A percentile compares a stretch with the other conserved stretches of the same genome.
These are phyloP conservation scores for Prostheceraeus crozeri DNA, from an alignment of 2,888 invertebrate genomes.

Conservation along the genomic window DNA sequence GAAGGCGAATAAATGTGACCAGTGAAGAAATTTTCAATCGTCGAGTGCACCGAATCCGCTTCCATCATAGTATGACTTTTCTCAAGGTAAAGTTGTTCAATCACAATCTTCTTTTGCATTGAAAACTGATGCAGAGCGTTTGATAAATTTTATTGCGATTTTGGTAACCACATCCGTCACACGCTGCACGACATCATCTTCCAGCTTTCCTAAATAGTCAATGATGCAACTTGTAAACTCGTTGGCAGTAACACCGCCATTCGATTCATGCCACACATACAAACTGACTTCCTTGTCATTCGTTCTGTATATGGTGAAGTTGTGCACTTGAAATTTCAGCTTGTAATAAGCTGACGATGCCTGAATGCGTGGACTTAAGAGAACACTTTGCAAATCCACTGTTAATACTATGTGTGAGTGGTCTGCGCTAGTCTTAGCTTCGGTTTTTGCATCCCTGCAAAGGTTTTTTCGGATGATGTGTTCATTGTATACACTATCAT, in stretches of 20 bases:
- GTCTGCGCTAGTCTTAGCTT: too few relatives aligned
- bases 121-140: background rate
- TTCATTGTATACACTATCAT: too few relatives aligned
- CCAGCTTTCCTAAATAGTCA: too few relatives aligned
- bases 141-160: slow-evolving; percentile 9
- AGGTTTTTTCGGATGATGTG: too few relatives aligned
- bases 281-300: slow-evolving; percentile 15
- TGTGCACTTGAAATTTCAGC: background rate
- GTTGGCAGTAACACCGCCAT: background rate
- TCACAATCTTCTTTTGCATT: background rate
- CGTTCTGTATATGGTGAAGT: background rate
- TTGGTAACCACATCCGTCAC: slow-evolving; percentile 3
- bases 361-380: background rate
- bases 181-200: too few relatives aligned
- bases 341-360: background rate
- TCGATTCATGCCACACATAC: background rate
- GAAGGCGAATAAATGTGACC: background rate
- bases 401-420: background rate
- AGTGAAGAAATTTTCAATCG: background rate
- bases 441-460: too few relatives aligned
- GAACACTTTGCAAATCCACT: slow-evolving; percentile 6
- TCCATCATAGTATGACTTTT: slow-evolving; percentile 24
- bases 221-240: slow-evolving; percentile 2
- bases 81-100: slow-evolving; percentile 7
- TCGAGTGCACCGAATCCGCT: slow-evolving; percentile 9